Conservation (phyloP, 2,797 vertebrate genomes). For the Halcyon chelicuti region DNA sequence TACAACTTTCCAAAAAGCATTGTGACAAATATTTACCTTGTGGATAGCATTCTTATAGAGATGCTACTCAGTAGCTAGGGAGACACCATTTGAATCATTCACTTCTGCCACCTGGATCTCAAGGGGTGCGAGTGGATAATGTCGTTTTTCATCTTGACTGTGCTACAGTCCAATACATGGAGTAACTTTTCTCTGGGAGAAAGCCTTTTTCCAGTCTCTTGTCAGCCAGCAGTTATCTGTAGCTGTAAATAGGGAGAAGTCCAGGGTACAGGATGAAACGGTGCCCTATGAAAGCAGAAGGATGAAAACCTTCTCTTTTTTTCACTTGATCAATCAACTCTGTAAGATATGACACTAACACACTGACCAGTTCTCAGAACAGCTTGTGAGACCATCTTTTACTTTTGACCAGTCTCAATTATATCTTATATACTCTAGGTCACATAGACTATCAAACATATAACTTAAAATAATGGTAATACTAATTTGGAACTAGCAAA, state of each 20-base stretch:
- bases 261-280: not conserved
- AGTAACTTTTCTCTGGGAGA: not conserved
- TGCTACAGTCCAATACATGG: not conserved
- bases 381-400: not conserved
- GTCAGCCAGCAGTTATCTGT: not conserved
- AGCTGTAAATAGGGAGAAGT: not conserved
- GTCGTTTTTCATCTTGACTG: not conserved
- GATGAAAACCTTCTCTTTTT: not conserved
- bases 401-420: not conserved
- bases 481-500: slow-evolving; percentile 43
- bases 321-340: not conserved
- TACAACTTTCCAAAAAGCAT: not conserved
- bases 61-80: not conserved
- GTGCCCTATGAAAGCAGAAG: not conserved
- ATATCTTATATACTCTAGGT: not conserved
- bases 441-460: not conserved
- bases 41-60: not conserved
- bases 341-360: not conserved
- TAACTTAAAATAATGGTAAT: slow-evolving; percentile 19
- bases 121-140: not conserved
- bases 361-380: not conserved
- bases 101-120: not conserved
- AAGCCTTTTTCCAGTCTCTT: not conserved
- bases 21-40: not conserved
- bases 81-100: not conserved